Evolutionary conservation across 2,113 vertebrate species (phyloP), one percentile per base, ranked within the genome.

Genomic region (Chrysochloris asiatica): DNA sequence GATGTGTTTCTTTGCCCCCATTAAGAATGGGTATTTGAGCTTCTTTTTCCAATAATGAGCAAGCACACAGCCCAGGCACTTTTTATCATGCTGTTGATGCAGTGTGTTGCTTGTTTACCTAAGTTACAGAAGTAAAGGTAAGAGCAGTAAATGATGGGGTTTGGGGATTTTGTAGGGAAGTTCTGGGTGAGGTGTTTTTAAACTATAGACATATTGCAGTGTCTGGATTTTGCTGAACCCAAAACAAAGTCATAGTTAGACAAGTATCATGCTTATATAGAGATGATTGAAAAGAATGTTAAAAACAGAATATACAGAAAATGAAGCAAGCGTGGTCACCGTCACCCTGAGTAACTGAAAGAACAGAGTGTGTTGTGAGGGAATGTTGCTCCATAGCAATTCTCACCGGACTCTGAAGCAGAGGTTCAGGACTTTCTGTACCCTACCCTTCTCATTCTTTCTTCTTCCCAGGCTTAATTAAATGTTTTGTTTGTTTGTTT

Each of bases 211-310:
- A 45, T 81, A 84, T 80, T 67, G 38, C 71, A 10, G 4, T 80
- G 13, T 24, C 22, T 12, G 56, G 17, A 30, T 71, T 83, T 94
- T 85, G 89, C 80, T 91, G 36, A 91, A 83, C 43, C 59, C 72
- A 69, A 89, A 93, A 75, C 43, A 8, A 65, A 47, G 16, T 54
- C 9, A 24, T 33, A 45, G 33, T 83, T 82, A 63, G 56, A 59
- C n/a, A 91, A 19, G 47, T 10, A 54, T 0, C 26, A 48, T 45
- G 33, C 77, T 85, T 61, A 0, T n/a, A 38, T 8, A 65, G 4
- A 4, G 4, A 72, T 41, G 83, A 48, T 61, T 56, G 33, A 83
- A 89, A 59, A 88, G 24, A 75, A 81, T 75, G 52, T 65, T 61
- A 8, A 72, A 88, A 88, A 69, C 17, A 83, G 26, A 26, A n/a